Evolutionary conservation across 2,797 vertebrate species (phyloP).

Genomic region (Gobionotothen gibberifrons): DNA sequence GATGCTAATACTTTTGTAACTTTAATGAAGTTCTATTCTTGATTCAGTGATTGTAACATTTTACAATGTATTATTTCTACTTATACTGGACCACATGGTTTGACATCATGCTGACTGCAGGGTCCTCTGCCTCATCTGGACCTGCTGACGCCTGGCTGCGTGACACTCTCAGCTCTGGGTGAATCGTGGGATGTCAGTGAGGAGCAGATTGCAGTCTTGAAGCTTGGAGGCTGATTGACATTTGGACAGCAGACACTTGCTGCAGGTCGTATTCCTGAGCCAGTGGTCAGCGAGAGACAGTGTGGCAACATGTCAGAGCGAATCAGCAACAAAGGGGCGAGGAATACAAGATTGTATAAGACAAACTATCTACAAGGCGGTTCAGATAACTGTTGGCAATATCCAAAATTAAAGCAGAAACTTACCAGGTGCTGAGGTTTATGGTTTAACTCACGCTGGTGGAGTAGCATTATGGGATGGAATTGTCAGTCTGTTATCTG

Average conservation of each 20-base stretch:
- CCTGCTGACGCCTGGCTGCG: not conserved
- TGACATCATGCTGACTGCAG: not conserved
- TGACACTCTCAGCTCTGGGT: not conserved
- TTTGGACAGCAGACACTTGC: conserved; percentile 44
- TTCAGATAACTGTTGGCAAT: not conserved
- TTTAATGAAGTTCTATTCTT: no score
- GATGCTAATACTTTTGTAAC: no score
- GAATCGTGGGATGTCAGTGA: conserved; percentile 32
- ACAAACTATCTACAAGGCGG: not conserved
- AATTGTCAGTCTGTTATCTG: not conserved
- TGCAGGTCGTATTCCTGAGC: conserved; percentile 29
- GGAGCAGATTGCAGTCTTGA: conserved; percentile 24
- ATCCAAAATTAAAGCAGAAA: not conserved
- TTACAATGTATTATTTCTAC: no score
- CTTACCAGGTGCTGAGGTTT: not conserved
- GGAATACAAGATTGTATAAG: conserved; percentile 5
- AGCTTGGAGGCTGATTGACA: conserved; percentile 46
- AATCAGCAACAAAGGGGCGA: conserved; percentile 10
- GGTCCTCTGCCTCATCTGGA: not conserved
- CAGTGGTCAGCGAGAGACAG: conserved; percentile 17
- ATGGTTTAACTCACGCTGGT: no score
- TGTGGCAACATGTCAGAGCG: conserved; percentile 23
- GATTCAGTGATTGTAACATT: no score
- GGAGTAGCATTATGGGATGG: not conserved
- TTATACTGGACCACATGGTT: no score